Evolutionary conservation across 2,797 vertebrate genomes (phyloP).

Genomic region (Dryobates pubescens): DNA sequence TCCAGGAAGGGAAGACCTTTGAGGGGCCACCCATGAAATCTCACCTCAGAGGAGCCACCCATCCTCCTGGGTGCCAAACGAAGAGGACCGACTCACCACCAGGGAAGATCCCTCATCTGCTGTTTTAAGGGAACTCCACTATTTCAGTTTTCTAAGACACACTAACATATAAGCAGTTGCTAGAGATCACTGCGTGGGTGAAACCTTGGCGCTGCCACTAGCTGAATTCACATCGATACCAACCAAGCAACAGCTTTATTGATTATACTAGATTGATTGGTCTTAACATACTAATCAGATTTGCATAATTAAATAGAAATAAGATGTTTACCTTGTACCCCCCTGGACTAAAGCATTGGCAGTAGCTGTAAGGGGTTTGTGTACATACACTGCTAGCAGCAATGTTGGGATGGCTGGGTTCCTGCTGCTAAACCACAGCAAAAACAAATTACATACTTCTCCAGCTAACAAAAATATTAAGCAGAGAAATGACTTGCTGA

Average conservation of each 20-base stretch:
- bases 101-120: background rate
- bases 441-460: background rate
- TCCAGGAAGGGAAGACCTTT: background rate
- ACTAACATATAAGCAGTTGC: background rate
- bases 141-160: background rate
- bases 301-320: background rate
- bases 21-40: background rate
- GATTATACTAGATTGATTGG: background rate
- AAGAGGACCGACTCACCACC: background rate
- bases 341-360: background rate
- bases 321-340: background rate
- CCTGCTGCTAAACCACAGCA: background rate
- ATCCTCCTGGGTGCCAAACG: background rate
- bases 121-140: background rate
- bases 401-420: background rate
- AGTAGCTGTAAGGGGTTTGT: background rate
- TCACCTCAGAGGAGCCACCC: background rate
- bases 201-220: background rate
- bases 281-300: background rate
- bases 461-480: conserved; percentile 21
- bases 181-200: background rate
- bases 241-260: background rate
- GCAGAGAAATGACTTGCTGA: background rate
- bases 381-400: background rate
- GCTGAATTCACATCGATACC: background rate